phyloP scores from a whole-genome alignment of 2,797 vertebrate species.

The Podargus strigoides region DNA sequence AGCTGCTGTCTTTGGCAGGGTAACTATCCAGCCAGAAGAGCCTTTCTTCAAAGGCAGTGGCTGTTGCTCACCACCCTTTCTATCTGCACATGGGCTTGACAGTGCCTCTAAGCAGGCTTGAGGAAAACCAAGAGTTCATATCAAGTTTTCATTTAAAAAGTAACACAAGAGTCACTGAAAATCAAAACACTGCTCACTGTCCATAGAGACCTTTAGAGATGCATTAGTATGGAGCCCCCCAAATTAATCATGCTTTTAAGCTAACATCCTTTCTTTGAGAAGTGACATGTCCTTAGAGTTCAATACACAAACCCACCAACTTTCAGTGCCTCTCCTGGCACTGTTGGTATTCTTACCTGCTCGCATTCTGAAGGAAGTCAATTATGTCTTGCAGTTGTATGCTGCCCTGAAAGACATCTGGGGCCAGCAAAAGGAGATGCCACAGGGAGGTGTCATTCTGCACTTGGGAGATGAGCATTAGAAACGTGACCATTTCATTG shows the following conservation, averaged over 20 bases:
- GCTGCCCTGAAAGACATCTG: constrained; percentile 63
- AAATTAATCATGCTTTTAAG: not conserved
- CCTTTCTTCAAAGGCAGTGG: not conserved
- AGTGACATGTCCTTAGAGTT: not conserved
- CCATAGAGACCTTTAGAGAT: not conserved
- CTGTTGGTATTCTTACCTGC: constrained; percentile 61
- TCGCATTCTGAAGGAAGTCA: constrained; percentile 60
- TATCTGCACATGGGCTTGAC: not conserved
- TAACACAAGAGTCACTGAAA: not conserved
- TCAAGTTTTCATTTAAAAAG: not conserved
- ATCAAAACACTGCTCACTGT: not conserved
- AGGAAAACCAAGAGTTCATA: not conserved
- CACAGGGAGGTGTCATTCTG: constrained; percentile 74
- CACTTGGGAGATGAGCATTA: constrained; percentile 64
- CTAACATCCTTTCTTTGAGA: not conserved
- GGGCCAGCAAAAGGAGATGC: constrained; percentile 71
- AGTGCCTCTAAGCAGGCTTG: not conserved
- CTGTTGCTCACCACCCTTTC: not conserved
- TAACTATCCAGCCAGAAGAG: not conserved
- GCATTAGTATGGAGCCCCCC: not conserved
- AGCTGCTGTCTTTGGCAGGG: not conserved
- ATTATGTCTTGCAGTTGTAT: constrained; percentile 32
- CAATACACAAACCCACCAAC: not conserved
- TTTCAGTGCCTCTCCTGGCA: not conserved
- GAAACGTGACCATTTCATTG: constrained; percentile 44